Conservation (phyloP, 2,888 invertebrate genomes). For the Lasiommata megera region DNA sequence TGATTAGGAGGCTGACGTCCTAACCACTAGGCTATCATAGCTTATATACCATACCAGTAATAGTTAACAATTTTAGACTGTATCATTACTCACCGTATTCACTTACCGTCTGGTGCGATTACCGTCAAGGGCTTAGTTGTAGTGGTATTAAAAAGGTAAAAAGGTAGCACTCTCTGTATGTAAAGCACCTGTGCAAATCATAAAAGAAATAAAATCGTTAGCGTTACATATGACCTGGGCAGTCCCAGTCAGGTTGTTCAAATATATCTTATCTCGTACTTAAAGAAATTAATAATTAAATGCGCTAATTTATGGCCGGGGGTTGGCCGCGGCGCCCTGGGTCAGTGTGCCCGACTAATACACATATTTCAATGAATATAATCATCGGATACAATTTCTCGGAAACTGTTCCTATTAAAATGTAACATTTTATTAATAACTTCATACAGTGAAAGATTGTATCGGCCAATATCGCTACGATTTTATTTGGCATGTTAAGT, state of each 20-base stretch:
- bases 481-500: constrained; percentile 4
- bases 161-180: constrained; percentile 5
- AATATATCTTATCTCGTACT: constrained; percentile 73
- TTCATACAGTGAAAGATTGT: constrained; percentile 26
- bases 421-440: constrained; percentile 34
- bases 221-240: constrained; percentile 73
- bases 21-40: too few species aligned
- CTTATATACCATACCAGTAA: too few species aligned
- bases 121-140: too few species aligned
- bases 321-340: constrained; percentile 38
- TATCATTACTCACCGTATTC: too few species aligned
- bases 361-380: constrained; percentile 65
- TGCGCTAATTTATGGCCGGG: constrained; percentile 68
- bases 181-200: constrained; percentile 53
- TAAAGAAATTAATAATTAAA: constrained; percentile 78
- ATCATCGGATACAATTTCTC: constrained; percentile 56
- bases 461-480: constrained; percentile 13
- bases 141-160: too few species aligned
- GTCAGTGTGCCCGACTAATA: constrained; percentile 46
- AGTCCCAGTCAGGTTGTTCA: constrained; percentile 68
- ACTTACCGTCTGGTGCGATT: too few species aligned
- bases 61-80: too few species aligned
- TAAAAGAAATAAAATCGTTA: constrained; percentile 75
- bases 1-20: too few species aligned
- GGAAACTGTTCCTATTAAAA: constrained; percentile 37